These are phyloP conservation scores for Ganaspis sp. DNA, from an alignment of 1,140 invertebrate genomes.

Conservation along the genomic window DNA sequence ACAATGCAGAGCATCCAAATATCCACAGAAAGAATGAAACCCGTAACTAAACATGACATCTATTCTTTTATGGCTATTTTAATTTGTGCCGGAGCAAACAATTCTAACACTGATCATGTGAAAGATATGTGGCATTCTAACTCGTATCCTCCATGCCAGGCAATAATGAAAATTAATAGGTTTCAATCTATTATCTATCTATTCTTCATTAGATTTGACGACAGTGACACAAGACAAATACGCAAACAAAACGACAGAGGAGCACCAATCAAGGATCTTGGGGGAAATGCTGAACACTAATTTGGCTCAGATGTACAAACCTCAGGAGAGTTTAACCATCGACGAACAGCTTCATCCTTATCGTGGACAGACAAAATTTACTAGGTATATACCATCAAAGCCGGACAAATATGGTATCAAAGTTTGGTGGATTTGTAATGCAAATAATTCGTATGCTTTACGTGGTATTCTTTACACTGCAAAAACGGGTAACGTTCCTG, in stretches of 20 bases:
- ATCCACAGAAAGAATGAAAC: slow-evolving; percentile 27
- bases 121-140: slow-evolving; percentile 41
- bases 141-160: slow-evolving; percentile 54
- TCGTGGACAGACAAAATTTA: slow-evolving; percentile 65
- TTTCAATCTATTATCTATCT: slow-evolving; percentile 49
- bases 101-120: slow-evolving; percentile 43
- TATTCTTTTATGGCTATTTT: slow-evolving; percentile 48
- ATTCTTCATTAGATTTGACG: slow-evolving; percentile 64
- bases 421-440: slow-evolving; percentile 64
- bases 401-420: slow-evolving; percentile 75
- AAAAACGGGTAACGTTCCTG: slow-evolving; percentile 47
- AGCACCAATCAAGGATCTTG: slow-evolving; percentile 51
- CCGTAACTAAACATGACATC: slow-evolving; percentile 39
- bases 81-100: slow-evolving; percentile 41
- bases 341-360: slow-evolving; percentile 65
- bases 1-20: slow-evolving; percentile 45
- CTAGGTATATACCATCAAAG: slow-evolving; percentile 72
- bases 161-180: slow-evolving; percentile 51
- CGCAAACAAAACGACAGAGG: slow-evolving; percentile 52
- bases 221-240: slow-evolving; percentile 50
- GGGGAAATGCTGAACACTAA: slow-evolving; percentile 45
- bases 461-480: slow-evolving; percentile 56
- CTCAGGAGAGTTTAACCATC: slow-evolving; percentile 48
- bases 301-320: slow-evolving; percentile 45
- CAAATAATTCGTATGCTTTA: slow-evolving; percentile 52